These are phyloP conservation scores for Takifugu flavidus DNA, from an alignment of 2,113 vertebrate species.

Conservation along the genomic window DNA sequence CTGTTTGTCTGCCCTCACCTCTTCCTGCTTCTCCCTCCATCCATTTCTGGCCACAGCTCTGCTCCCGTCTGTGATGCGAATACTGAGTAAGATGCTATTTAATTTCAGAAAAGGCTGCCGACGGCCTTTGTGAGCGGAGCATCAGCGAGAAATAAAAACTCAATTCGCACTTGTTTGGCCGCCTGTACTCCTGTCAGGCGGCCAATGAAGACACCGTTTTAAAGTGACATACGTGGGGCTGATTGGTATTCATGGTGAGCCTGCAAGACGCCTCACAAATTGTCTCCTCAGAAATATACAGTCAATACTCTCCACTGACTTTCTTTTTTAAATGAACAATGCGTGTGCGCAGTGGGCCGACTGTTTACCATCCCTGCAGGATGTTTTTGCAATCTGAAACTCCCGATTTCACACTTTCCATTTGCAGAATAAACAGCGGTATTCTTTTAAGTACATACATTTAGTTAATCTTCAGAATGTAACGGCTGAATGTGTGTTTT, in stretches of 20 bases:
- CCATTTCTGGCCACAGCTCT: constrained; percentile 72
- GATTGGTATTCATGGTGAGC: constrained; percentile 63
- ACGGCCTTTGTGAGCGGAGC: constrained; percentile 69
- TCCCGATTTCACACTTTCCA: constrained; percentile 17
- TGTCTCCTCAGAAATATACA: constrained; percentile 59
- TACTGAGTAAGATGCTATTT: constrained; percentile 81
- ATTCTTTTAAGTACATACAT: too few species aligned
- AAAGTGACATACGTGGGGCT: constrained; percentile 53
- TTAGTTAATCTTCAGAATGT: too few species aligned
- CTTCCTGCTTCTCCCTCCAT: constrained; percentile 69
- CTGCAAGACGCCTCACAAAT: constrained; percentile 40
- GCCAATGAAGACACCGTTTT: constrained; percentile 50
- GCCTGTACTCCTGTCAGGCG: constrained; percentile 29
- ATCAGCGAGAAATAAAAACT: constrained; percentile 24
- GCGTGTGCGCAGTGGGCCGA: constrained; percentile 9
- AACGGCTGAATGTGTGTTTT: too few species aligned
- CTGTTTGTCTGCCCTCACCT: constrained; percentile 48
- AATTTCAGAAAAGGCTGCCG: constrained; percentile 76
- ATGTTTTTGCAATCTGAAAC: constrained; percentile 34
- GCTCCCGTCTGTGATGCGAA: constrained; percentile 77
- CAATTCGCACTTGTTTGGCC: constrained; percentile 49
- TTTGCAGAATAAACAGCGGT: constrained; percentile 21
- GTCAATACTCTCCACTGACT: constrained; percentile 46
- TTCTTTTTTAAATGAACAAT: constrained; percentile 49
- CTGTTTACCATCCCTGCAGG: constrained; percentile 42